Conservation (phyloP, 2,113 vertebrate species). For the Macroglossus sobrinus region DNA sequence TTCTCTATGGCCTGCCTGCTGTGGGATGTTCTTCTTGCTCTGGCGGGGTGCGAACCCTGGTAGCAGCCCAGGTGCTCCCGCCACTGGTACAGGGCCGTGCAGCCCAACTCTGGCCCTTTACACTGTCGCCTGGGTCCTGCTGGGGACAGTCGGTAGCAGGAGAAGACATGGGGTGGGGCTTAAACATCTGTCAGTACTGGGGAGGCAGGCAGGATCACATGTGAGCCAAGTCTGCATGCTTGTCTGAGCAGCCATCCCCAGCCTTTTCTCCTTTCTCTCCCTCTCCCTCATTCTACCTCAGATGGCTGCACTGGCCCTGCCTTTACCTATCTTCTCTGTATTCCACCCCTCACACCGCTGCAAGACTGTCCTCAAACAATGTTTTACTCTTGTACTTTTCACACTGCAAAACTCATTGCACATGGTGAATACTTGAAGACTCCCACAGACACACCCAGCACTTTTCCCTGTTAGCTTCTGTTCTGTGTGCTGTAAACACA, state of each 20-base stretch:
- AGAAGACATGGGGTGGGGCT: background rate
- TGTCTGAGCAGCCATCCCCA: background rate
- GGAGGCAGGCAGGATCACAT: background rate
- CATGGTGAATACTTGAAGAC: background rate
- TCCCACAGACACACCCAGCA: background rate
- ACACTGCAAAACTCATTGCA: background rate
- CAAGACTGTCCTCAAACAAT: background rate
- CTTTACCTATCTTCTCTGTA: background rate
- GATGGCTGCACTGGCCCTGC: background rate
- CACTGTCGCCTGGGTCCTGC: background rate
- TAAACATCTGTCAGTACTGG: background rate
- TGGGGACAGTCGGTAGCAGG: background rate
- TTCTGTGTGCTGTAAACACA: background rate
- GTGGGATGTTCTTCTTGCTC: background rate
- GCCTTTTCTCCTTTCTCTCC: background rate
- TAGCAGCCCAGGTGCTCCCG: background rate
- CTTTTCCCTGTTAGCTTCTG: rapidly evolving
- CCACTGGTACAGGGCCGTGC: too few relatives aligned
- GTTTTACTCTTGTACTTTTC: background rate
- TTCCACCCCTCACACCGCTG: background rate
- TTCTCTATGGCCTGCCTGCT: background rate
- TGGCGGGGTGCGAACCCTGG: background rate
- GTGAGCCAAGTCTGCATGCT: background rate
- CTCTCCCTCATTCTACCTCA: background rate
- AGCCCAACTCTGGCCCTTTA: background rate